A percentile compares a stretch with the other conserved stretches of the same genome.
Conservation (phyloP, 2,113 vertebrate species). For the Pyrgilauda ruficollis region DNA sequence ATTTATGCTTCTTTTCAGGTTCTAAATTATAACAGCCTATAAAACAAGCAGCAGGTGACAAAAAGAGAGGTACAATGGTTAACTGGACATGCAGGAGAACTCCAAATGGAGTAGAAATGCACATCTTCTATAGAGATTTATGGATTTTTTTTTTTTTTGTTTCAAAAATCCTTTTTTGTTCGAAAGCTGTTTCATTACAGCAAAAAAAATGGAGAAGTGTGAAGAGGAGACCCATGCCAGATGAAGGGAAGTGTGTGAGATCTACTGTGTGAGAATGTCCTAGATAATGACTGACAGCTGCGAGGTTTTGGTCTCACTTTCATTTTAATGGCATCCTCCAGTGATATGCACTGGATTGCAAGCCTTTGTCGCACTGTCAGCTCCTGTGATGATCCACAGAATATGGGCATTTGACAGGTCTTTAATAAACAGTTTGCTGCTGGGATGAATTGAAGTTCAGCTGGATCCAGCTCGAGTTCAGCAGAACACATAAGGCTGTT, state of each 20-base stretch:
- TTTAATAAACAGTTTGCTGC: conserved; percentile 65
- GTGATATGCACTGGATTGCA: conserved; percentile 56
- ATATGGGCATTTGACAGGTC: conserved; percentile 50
- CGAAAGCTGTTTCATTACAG: neutral
- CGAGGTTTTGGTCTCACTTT: conserved; percentile 46
- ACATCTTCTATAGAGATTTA: neutral
- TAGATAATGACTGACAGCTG: conserved; percentile 64
- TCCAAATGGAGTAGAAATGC: neutral
- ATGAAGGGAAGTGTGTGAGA: conserved; percentile 19
- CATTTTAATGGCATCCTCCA: conserved; percentile 66
- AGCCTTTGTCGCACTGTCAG: conserved; percentile 42
- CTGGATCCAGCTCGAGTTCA: conserved; percentile 28
- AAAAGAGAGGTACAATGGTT: neutral
- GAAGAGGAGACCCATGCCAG: neutral
- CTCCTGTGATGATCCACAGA: conserved; percentile 44
- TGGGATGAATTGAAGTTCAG: conserved; percentile 59
- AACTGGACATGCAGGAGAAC: neutral
- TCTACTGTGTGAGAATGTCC: conserved; percentile 50
- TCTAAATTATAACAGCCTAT: neutral
- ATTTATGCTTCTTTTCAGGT: conserved; percentile 7
- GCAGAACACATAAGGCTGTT: conserved; percentile 21
- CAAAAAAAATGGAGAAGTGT: neutral
- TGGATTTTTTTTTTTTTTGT: neutral
- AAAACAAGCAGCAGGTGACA: conserved; percentile 1
- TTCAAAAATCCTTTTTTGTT: neutral